These are phyloP conservation scores for Silurus glanis DNA, from an alignment of 2,113 vertebrate genomes.

Conservation along the genomic window DNA sequence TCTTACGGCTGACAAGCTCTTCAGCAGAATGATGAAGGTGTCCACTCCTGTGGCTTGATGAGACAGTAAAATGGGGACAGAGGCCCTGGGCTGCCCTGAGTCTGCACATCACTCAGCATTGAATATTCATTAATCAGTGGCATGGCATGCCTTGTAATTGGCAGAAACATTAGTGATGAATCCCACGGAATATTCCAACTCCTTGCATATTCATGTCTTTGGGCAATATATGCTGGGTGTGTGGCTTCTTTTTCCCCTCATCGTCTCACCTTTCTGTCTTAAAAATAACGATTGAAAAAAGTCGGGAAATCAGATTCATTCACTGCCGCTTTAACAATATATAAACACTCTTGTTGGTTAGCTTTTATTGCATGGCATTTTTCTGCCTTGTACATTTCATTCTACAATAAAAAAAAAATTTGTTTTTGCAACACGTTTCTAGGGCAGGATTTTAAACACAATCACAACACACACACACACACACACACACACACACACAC, in stretches of 20 bases:
- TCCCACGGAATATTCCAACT: constrained; percentile 73
- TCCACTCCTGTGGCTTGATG: constrained; percentile 77
- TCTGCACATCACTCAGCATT: constrained; percentile 75
- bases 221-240: constrained; percentile 73
- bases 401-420: background rate
- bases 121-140: constrained; percentile 83
- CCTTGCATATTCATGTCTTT: constrained; percentile 79
- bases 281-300: constrained; percentile 63
- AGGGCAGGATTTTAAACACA: no score
- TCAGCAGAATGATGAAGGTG: constrained; percentile 76
- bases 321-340: constrained; percentile 67
- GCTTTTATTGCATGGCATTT: constrained; percentile 23
- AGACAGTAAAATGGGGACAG: constrained; percentile 78
- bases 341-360: constrained; percentile 56
- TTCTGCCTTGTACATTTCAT: constrained; percentile 25
- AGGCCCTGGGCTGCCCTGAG: constrained; percentile 66
- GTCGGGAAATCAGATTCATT: constrained; percentile 62
- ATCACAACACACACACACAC: no score
- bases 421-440: background rate
- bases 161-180: constrained; percentile 83
- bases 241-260: constrained; percentile 52
- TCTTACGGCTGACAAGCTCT: constrained; percentile 74
- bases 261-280: constrained; percentile 37
- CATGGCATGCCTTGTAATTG: constrained; percentile 83
- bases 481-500: no score